Evolutionary conservation across 2,113 vertebrate genomes (phyloP).

Genomic region (Phylloscopus trochilus): DNA sequence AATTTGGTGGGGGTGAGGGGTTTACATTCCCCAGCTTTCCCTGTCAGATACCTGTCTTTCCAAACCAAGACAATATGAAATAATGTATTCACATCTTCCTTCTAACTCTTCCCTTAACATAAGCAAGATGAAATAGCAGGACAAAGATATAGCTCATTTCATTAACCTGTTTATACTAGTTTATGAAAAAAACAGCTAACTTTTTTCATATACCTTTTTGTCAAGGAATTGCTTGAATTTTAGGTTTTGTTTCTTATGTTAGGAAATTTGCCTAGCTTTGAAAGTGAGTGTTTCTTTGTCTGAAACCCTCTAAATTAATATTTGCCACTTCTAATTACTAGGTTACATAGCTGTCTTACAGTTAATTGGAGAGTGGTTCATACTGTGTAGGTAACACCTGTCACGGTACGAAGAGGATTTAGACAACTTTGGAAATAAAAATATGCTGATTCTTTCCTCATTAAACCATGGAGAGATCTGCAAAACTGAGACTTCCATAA

Average conservation of each 20-base stretch:
- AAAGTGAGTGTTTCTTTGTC: neutral
- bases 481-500: neutral
- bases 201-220: neutral
- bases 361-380: neutral
- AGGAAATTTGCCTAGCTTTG: neutral
- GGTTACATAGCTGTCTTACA: neutral
- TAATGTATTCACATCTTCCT: neutral
- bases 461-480: neutral
- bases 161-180: neutral
- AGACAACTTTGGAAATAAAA: neutral
- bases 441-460: neutral
- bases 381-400: neutral
- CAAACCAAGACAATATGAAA: too few relatives aligned
- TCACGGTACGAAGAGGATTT: neutral
- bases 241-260: neutral
- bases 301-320: neutral
- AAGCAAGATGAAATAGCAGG: neutral
- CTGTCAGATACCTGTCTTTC: too few relatives aligned
- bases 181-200: neutral
- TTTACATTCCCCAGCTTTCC: too few relatives aligned
- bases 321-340: slow-evolving; percentile 3
- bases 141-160: neutral
- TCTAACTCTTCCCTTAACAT: neutral
- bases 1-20: too few relatives aligned
- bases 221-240: neutral